Evolutionary conservation across 2,113 vertebrate species (phyloP), one percentile per base, ranked within the genome.

Genomic region (Pseudorhombus dupliciocellatus): DNA sequence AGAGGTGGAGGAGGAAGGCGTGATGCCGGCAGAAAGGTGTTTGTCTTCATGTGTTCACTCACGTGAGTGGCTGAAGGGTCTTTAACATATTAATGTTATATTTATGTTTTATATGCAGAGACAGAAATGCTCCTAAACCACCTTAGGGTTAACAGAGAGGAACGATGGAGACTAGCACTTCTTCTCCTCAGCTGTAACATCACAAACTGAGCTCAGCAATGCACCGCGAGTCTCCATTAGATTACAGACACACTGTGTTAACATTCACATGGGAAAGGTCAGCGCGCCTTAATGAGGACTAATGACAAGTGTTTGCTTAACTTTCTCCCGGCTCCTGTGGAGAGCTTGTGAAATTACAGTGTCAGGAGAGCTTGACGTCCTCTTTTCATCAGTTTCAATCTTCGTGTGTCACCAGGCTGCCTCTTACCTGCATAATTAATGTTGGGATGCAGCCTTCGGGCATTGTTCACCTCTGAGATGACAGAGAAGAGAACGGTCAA

Each of bases 1-100:
- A 75, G 75, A 70, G 66, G 66, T 63, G 10, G 76, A 60, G 65
- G 60, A 63, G 69, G 63, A 63, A 59, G 50, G 50, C 11, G 8
- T 20, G 60, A 70, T 21, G n/a, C 26, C 51, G 53, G 50, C 68
- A 68, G 42, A 30, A 40, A 66, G 48, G 66, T 58, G 64, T 67
- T 59, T 66, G 34, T 57, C 70, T 56, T 30, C 57, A 77, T 59
- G 48, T 76, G 66, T 52, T 9, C 46, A 21, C 46, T n/a, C 40
- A 44, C 16, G 18, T 18, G 40, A 7, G 40, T 44, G 40, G 40
- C 67, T 71, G 22, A 66, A 52, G 21, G 21, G 24, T 61, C 40
- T 64, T 4, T 10, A 53, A 40, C 14, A 37, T 21, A 21, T 21
- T 20, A 46, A n/a, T n/a, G n/a, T n/a, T n/a, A n/a, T n/a, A n/a